phyloP scores from a whole-genome alignment of 2,888 invertebrate species.

The Acheta domesticus region DNA sequence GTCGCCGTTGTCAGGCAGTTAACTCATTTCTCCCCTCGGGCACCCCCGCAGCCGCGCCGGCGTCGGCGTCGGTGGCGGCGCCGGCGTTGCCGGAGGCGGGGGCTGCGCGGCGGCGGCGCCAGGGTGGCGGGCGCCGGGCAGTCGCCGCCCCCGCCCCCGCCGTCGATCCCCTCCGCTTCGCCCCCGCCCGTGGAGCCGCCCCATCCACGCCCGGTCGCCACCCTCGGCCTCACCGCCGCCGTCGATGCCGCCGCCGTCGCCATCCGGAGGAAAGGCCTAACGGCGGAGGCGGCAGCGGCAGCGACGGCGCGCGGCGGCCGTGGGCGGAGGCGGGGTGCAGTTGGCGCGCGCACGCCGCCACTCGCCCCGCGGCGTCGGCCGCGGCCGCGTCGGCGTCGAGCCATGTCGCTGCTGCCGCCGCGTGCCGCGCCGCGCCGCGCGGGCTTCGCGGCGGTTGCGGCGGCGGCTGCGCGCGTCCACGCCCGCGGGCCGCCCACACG shows the following conservation, averaged over 20 bases:
- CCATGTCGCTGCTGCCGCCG: too few species aligned
- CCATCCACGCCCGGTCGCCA: neutral
- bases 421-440: too few species aligned
- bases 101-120: conserved; percentile 18
- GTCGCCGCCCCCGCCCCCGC: neutral
- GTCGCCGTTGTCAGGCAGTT: neutral
- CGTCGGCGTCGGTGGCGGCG: neutral
- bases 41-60: neutral
- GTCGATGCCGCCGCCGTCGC: neutral
- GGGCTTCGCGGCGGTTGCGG: too few species aligned
- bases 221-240: neutral
- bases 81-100: neutral
- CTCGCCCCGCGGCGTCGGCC: neutral
- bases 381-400: too few species aligned
- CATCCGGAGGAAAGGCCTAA: neutral
- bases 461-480: too few species aligned
- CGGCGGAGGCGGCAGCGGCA: neutral
- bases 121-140: neutral
- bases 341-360: neutral
- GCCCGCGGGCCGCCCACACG: too few species aligned
- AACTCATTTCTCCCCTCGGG: conserved; percentile 12
- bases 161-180: neutral
- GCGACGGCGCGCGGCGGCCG: neutral
- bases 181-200: neutral
- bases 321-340: neutral